A percentile compares a stretch with the other conserved stretches of the same genome.
Evolutionary conservation across 2,797 vertebrate genomes (phyloP).

Genomic region (Ara ararauna): DNA sequence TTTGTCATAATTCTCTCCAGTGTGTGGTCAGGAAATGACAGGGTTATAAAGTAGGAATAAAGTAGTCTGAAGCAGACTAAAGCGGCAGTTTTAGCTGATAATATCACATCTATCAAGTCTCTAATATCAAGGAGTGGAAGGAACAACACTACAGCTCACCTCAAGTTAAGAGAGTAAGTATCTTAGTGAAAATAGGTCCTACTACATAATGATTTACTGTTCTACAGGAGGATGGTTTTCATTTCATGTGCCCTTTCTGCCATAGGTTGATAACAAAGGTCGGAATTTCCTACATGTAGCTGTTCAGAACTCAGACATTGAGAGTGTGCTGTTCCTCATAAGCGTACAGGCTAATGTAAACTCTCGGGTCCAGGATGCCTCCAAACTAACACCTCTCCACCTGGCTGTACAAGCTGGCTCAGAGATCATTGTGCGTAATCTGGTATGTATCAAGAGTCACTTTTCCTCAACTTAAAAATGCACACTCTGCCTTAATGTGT

Average conservation of each 20-base stretch:
- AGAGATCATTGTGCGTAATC: constrained; percentile 96
- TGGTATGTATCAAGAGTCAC: constrained; percentile 79
- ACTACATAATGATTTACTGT: neutral
- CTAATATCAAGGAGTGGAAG: neutral
- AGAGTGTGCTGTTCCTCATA: constrained; percentile 98
- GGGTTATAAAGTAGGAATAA: neutral
- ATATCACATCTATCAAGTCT: neutral
- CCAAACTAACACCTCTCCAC: constrained; percentile 95
- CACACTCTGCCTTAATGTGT: fast-evolving
- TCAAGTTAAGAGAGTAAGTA: neutral
- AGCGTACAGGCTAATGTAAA: constrained; percentile 98
- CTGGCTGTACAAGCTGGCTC: constrained; percentile 97
- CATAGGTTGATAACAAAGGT: constrained; percentile 96
- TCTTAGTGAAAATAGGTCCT: neutral
- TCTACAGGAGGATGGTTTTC: neutral
- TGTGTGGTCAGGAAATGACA: neutral
- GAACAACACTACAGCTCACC: neutral
- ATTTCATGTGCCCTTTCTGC: neutral
- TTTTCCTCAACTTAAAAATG: neutral
- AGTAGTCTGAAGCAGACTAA: neutral
- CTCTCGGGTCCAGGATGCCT: constrained; percentile 94
- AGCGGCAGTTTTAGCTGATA: neutral
- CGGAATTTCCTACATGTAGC: constrained; percentile 97
- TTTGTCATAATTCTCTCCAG: neutral
- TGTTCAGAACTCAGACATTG: constrained; percentile 96